These are phyloP conservation scores for Xiphophorus birchmanni DNA, from an alignment of 2,797 vertebrate species.

Conservation along the genomic window DNA sequence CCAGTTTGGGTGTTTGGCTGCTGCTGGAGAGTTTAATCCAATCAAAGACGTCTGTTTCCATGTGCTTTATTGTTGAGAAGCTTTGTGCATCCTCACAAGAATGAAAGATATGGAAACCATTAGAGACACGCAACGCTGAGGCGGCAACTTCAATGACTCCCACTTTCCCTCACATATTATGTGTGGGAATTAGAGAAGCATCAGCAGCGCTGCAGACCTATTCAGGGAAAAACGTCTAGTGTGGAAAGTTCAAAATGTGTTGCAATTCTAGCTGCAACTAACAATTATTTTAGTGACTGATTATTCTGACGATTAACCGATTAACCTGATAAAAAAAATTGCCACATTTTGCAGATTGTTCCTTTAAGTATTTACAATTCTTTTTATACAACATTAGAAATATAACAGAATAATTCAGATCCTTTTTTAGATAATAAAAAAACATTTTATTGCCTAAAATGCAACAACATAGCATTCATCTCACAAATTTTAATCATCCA, in stretches of 20 bases:
- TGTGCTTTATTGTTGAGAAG: constrained; percentile 56
- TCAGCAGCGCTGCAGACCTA: constrained; percentile 2
- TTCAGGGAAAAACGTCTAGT: constrained; percentile 19
- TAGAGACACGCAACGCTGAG: constrained; percentile 30
- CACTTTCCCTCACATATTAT: constrained; percentile 38
- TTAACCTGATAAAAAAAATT: no score
- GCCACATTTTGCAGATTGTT: no score
- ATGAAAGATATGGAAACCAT: constrained; percentile 66
- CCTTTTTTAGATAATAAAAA: no score
- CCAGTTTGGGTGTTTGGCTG: constrained; percentile 36
- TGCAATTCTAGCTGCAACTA: neutral
- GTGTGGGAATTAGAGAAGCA: constrained; percentile 35
- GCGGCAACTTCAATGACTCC: constrained; percentile 29
- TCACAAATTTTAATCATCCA: no score
- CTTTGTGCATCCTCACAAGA: constrained; percentile 53
- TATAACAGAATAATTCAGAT: no score
- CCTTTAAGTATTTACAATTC: no score
- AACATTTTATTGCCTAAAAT: no score
- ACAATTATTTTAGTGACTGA: no score
- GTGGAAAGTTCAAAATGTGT: constrained; percentile 7
- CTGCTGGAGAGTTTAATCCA: constrained; percentile 45
- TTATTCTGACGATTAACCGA: no score
- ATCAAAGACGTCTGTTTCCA: constrained; percentile 64
- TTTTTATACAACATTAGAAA: no score
- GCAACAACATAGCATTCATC: no score